Percentiles rank a stretch among this genome's conserved stretches.
phyloP scores from a whole-genome alignment of 2,888 invertebrate genomes.

The Tanytarsus gracilentus region DNA sequence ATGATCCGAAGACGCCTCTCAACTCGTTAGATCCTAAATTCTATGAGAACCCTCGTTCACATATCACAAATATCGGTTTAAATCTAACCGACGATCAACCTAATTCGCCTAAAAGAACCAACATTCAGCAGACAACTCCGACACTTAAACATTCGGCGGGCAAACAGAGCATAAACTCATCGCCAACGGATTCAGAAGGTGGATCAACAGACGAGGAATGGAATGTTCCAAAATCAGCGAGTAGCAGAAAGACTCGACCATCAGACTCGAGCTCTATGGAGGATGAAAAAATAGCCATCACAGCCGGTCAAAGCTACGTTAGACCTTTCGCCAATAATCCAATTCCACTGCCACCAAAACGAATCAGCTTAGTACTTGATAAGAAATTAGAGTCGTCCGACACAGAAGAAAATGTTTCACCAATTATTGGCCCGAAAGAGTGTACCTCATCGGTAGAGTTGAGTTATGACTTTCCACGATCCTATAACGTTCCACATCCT shows the following conservation, averaged over 20 bases:
- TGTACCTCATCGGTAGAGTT: slow-evolving; percentile 42
- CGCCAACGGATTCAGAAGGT: slow-evolving; percentile 60
- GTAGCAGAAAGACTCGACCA: slow-evolving; percentile 43
- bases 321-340: slow-evolving; percentile 46
- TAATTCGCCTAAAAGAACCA: slow-evolving; percentile 43
- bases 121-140: slow-evolving; percentile 34
- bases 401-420: slow-evolving; percentile 44
- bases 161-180: slow-evolving; percentile 40
- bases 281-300: slow-evolving; percentile 48
- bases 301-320: slow-evolving; percentile 50
- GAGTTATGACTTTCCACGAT: slow-evolving; percentile 63
- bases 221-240: slow-evolving; percentile 42
- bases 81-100: slow-evolving; percentile 44
- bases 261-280: slow-evolving; percentile 52
- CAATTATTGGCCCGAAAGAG: slow-evolving; percentile 40
- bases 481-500: slow-evolving; percentile 46
- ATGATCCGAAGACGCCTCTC: slow-evolving; percentile 39
- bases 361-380: slow-evolving; percentile 34
- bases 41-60: slow-evolving; percentile 45
- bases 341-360: slow-evolving; percentile 70
- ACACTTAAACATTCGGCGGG: slow-evolving; percentile 35
- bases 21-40: slow-evolving; percentile 48
- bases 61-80: slow-evolving; percentile 41
- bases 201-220: slow-evolving; percentile 63
- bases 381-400: slow-evolving; percentile 42